Base-by-base conservation (phyloP, 2,888 invertebrate species). In the Ochropleura plecta region DNA sequence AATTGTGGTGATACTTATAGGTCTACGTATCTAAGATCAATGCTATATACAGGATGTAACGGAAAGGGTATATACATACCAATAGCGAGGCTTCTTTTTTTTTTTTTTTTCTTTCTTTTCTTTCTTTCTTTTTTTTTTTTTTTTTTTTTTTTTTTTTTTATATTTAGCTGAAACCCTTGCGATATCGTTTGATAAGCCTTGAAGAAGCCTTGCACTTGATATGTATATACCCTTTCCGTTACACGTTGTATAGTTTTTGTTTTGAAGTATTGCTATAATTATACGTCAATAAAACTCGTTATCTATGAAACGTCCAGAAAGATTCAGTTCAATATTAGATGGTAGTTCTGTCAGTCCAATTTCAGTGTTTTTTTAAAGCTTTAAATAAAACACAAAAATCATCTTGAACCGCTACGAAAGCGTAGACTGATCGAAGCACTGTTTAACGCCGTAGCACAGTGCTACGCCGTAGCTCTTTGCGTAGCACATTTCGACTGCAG, bases 381-480 rank as follows among this genome's bases (percentile, higher is more conserved):
- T 59, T 8, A 30, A 0, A 40, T 5, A 8, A 30, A 0, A n/a
- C 7, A 14, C 9, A 18, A 48, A 30, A 20, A 9, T 8, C 14
- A 18, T 46, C 12, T 42, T 57, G 0, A 57, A 70, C 18, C 4
- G 44, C 71, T 79, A 62, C 49, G 40, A 48, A 70, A 40, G 5
- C 55, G 57, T 73, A 64, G 59, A 12, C 40, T 8, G 0, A 5
- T 59, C 75, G 74, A 74, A 74, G 65, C 75, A 49, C n/a, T n/a
- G 3, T 44, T 42, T 78, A 78, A 76, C 70, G 79, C 62, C 65
- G 66, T 75, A 75, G 66, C 42, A 5, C 30, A 18, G 3, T 18
- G 53, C 77, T 77, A 78, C 74, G 81, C 64, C 72, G 73, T 76
- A 76, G 72, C 46, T 0, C 12, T 9, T 3, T 12, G 12, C 55